Base-by-base conservation (phyloP, 2,797 vertebrate species). In the Danio albolineatus region DNA sequence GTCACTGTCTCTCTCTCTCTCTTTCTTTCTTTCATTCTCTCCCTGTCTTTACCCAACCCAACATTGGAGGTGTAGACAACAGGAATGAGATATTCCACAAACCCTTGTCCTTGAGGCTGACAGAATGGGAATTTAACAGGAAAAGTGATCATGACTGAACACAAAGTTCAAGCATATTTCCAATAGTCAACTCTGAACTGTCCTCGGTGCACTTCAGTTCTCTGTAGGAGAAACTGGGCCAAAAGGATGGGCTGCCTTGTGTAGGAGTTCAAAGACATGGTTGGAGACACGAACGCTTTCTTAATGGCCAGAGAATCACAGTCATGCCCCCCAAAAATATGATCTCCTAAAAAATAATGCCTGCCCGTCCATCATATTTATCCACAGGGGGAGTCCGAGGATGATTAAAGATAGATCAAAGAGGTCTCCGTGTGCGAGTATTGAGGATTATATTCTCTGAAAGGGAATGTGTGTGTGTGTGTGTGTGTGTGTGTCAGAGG, bases 391-490 rank as follows among this genome's bases (percentile, higher is more conserved):
- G 44, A 72, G 60, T 75, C 72, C 43, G n/a, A 46, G 60, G 39
- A 36, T 64, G 57, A 78, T 69, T 79, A 81, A 76, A 82, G 72
- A 56, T 41, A 41, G 44, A 78, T 78, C 9, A 13, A 75, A 75
- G 79, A 85, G 81, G 79, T 17, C 79, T 75, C 56, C 13, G 21
- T 64, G 38, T 79, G 66, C n/a, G n/a, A 77, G 28, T 81, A 81
- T 81, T 4, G 54, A 76, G 60, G 56, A 51, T 79, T 79, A 76
- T 65, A 76, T 74, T 77, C 73, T 71, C 46, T 6, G 19, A 51
- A 67, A 82, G 83, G 57, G 64, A 77, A 77, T 64, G 53, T 44
- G 67, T 56, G 76, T 64, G 79, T 69, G 64, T 70, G 57, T 67
- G n/a, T n/a, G n/a, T n/a, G n/a, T n/a, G n/a, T n/a, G n/a, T 21